Conservation (phyloP, 2,113 vertebrate genomes). For the Dicentrarchus labrax region DNA sequence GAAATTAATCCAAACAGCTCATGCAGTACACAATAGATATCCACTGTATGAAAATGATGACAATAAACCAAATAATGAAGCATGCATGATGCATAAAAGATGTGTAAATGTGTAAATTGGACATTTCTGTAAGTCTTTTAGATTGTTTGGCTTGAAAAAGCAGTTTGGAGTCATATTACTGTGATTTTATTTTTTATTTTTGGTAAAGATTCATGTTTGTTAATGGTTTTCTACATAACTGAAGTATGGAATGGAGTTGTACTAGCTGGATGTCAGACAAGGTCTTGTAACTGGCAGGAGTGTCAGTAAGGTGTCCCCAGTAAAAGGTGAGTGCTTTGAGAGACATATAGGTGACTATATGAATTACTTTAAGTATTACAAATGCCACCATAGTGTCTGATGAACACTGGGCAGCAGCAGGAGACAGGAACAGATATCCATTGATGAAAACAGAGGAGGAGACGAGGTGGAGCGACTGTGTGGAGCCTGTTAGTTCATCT, state of each 20-base stretch:
- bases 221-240: too few species aligned
- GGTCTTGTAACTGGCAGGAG: neutral
- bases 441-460: constrained; percentile 54
- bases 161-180: neutral
- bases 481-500: constrained; percentile 48
- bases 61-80: neutral
- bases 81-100: neutral
- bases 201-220: neutral
- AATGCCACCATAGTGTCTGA: neutral
- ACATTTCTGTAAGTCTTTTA: too few species aligned
- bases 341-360: neutral
- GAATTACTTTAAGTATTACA: neutral
- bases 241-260: too few species aligned
- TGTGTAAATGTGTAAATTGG: neutral
- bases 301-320: neutral
- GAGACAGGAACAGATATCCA: constrained; percentile 49
- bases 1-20: neutral
- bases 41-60: neutral
- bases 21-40: neutral
- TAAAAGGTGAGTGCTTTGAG: neutral
- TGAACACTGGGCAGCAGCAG: neutral
- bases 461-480: constrained; percentile 30
- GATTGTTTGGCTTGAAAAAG: neutral
- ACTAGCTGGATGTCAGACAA: too few species aligned
- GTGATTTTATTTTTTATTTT: neutral